Base-by-base conservation (phyloP, 2,888 invertebrate genomes). In the Apodemia duryi region DNA sequence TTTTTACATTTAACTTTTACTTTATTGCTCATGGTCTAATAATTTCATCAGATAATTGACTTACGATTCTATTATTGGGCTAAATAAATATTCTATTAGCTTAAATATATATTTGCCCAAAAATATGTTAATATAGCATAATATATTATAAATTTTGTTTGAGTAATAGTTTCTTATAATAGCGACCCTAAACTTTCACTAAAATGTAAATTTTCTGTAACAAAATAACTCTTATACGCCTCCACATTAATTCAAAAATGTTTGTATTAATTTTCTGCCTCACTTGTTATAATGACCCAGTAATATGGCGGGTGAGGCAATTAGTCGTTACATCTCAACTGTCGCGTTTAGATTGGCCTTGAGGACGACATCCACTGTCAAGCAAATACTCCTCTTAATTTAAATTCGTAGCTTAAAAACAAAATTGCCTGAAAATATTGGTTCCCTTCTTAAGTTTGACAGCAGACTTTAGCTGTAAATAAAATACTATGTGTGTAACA, bases 261-360 rank as follows among this genome's bases (percentile, higher is more conserved):
- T 54, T 29, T 29, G 54, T 57, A 32, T 32, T 57, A 57, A 57
- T 57, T 57, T 57, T 32, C 57, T 13, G 57, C 32, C 57, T 57
- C 35, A 57, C 32, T 57, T 57, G 32, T 57, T 13, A 35, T 13
- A 57, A 57, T 57, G 13, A 11, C 13, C 32, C 32, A 57, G 57
- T 35, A 13, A 57, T 32, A 32, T 11, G 32, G 57, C 6, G 57
- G 57, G 32, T 57, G 13, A 32, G 57, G 32, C 29, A 57, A 60
- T 60, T 35, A 60, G 32, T 32, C 6, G 35, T 13, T 32, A 60
- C 32, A 60, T 35, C 13, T 60, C 57, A n/a, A n/a, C 32, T 35
- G 35, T 32, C 35, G 57, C 57, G 57, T 35, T 32, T 29, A 60
- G 57, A 35, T 60, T 60, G 57, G 32, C 32, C 32, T 2, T 35